Base-by-base conservation (phyloP, 2,797 vertebrate genomes). In the Anguilla obscura region DNA sequence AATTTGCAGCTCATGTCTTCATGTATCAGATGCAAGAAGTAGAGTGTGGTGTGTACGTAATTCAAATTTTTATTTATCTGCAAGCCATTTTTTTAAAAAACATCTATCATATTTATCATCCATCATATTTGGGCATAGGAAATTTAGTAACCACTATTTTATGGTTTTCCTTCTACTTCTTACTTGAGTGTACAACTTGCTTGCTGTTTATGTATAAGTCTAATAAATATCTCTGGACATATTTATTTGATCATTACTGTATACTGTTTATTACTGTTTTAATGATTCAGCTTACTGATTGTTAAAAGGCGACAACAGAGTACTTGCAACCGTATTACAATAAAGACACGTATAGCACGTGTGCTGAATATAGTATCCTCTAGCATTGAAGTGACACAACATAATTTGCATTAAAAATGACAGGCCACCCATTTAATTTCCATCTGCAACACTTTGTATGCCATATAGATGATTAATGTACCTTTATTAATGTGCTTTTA, bases 1-100 rank as follows among this genome's bases (percentile, higher is more conserved):
- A 98, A 98, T 98, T 97, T 97, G 97, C 96, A 94, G 94, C 96
- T 97, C 96, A 92, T 96, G 96, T 48, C 40, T 76, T 24, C 76
- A 48, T 24, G 21, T 80, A 8, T n/a, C 40, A 24, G 2, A 80
- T 24, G 1, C 14, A 74, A 14, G 36, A 45, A 14, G 1, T 40
- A 21, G 16, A 45, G 12, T 45, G 18, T 8, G 18, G 5, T 79
- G 2, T 45, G 10, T 36, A 48, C 24, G 7, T 50, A 30, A 50
- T 80, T 48, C 21, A 48, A 18, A 1, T 36, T 79, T 6, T 33
- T 12, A 5, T n/a, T 66, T 66, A 33, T 27, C 4, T 69, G 12
- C 56, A 69, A 27, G 63, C 27, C 16, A 12, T 71, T 71, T 71
- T 2, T 76, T 36, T 45, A 21, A 3, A 60, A 60, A 12, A 60